These are phyloP conservation scores for Agrotis segetum DNA, from an alignment of 2,888 invertebrate genomes.

Conservation along the genomic window DNA sequence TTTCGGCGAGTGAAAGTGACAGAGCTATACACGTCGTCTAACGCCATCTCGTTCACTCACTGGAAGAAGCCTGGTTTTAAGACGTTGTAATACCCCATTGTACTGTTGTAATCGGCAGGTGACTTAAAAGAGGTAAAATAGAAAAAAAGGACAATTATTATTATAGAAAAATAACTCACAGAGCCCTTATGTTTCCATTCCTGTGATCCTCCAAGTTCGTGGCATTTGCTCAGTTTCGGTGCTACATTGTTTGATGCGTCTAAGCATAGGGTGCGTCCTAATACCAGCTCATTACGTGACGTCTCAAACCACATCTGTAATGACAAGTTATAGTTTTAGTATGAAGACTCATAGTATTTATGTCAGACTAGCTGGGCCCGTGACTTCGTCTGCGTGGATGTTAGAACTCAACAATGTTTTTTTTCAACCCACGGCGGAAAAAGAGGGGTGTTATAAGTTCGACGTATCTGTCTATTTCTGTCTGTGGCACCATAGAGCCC, in stretches of 20 bases:
- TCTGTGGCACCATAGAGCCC: too few species aligned
- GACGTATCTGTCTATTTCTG: too few species aligned
- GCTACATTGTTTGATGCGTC: slow-evolving; percentile 93
- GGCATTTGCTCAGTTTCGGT: slow-evolving; percentile 97
- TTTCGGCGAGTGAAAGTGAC: too few species aligned
- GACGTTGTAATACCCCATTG: too few species aligned
- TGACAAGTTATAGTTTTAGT: too few species aligned
- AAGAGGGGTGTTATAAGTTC: too few species aligned
- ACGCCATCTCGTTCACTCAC: too few species aligned
- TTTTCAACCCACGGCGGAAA: too few species aligned
- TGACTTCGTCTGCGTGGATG: too few species aligned
- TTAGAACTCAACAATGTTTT: too few species aligned
- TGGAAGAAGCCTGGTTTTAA: too few species aligned
- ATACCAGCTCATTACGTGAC: slow-evolving; percentile 94
- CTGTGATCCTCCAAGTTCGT: slow-evolving; percentile 97
- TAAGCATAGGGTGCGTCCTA: slow-evolving; percentile 96
- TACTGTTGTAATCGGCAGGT: not conserved
- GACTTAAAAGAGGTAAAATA: not conserved
- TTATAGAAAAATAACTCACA: slow-evolving; percentile 80
- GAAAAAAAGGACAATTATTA: not conserved
- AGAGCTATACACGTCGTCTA: too few species aligned
- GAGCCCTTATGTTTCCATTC: slow-evolving; percentile 96
- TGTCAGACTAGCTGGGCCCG: not conserved
- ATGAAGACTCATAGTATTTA: not conserved
- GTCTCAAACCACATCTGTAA: slow-evolving; percentile 96